A percentile compares a stretch with the other conserved stretches of the same genome.
Evolutionary conservation across 2,888 invertebrate genomes (phyloP).

Genomic region (Tenthredo livida): DNA sequence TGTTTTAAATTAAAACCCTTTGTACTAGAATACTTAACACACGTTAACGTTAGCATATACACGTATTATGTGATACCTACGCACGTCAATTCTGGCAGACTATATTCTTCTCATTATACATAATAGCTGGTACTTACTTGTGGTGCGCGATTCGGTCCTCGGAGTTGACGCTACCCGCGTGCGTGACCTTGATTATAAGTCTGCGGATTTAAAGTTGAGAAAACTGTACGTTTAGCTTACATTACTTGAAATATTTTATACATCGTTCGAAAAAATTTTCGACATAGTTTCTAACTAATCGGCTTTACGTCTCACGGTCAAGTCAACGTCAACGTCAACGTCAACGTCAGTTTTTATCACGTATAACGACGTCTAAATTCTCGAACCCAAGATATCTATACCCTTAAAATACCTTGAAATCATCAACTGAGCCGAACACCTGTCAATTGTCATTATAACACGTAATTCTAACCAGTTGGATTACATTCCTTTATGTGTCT

Average conservation of each 20-base stretch:
- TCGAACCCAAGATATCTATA: background rate
- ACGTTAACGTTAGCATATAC: background rate
- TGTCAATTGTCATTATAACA: background rate
- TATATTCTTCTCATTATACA: background rate
- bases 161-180: slow-evolving; percentile 28
- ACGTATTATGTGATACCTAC: background rate
- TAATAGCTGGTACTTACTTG: background rate
- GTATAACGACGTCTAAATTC: background rate
- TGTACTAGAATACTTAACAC: background rate
- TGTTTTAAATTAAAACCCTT: background rate
- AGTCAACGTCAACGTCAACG: too few relatives aligned
- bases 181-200: slow-evolving; percentile 46
- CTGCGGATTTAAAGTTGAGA: background rate
- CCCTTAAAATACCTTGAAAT: slow-evolving; percentile 4
- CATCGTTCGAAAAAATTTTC: background rate
- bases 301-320: background rate
- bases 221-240: background rate
- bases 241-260: background rate
- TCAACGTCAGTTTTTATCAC: too few relatives aligned
- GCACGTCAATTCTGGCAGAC: background rate
- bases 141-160: background rate
- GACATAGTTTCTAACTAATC: background rate
- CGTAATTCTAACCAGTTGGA: background rate
- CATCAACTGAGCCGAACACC: background rate
- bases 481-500: background rate